Percentiles rank a stretch among this genome's conserved stretches.
These are phyloP conservation scores for Copidosoma aretas DNA, from an alignment of 2,888 invertebrate species.

Conservation along the genomic window DNA sequence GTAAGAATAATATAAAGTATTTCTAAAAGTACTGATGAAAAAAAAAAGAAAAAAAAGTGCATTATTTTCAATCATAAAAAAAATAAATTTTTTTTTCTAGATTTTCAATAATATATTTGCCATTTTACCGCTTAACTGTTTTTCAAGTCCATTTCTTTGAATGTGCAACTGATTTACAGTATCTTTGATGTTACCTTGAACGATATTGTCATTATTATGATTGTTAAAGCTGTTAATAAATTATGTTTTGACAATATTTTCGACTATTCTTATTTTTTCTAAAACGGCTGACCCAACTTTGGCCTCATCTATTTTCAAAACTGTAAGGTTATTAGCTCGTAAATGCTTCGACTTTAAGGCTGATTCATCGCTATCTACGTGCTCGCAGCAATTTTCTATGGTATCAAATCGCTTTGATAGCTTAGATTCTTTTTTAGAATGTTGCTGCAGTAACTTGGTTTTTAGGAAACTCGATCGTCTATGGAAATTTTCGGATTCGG, in stretches of 20 bases:
- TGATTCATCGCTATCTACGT: neutral
- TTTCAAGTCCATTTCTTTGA: neutral
- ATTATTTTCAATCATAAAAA: too few relatives aligned
- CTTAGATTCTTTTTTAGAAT: neutral
- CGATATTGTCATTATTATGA: constrained; percentile 30
- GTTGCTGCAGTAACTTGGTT: constrained; percentile 31
- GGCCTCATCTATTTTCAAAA: neutral
- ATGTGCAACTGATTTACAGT: neutral
- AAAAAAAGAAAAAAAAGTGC: neutral
- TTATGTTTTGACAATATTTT: neutral
- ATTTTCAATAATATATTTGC: constrained; percentile 18
- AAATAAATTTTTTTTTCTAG: constrained; percentile 19
- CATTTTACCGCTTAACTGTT: neutral
- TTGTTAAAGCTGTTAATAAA: neutral
- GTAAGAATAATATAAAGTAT: neutral
- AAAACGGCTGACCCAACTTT: neutral
- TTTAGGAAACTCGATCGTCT: constrained; percentile 19
- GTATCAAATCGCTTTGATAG: constrained; percentile 12
- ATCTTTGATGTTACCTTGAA: constrained; percentile 31
- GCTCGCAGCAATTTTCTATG: constrained; percentile 14
- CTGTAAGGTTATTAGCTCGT: constrained; percentile 21
- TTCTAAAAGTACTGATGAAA: neutral
- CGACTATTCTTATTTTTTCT: neutral
- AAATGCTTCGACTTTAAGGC: constrained; percentile 43
- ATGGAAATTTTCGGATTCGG: constrained; percentile 42